phyloP scores from a whole-genome alignment of 1,140 invertebrate species.

The Meloidogyne floridensis region DNA sequence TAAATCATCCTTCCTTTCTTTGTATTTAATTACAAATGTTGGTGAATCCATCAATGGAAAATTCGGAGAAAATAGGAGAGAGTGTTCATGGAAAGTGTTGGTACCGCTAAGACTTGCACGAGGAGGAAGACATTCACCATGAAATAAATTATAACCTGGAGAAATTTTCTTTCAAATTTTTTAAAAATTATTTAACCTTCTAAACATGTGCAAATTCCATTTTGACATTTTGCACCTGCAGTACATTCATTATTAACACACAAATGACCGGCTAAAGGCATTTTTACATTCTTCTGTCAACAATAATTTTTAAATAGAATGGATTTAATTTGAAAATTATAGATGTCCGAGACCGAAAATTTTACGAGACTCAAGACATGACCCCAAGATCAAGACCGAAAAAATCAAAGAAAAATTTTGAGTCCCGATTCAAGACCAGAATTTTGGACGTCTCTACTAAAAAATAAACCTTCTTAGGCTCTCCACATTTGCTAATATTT shows the following conservation, averaged over 20 bases:
- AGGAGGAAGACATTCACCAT: conserved; percentile 40
- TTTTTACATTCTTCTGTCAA: conserved; percentile 52
- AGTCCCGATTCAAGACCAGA: no score
- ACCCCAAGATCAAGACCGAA: no score
- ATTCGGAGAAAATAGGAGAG: conserved; percentile 34
- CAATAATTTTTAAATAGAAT: conserved; percentile 37
- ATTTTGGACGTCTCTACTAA: no score
- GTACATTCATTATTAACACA: conserved; percentile 34
- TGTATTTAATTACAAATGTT: background rate
- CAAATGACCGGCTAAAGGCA: conserved; percentile 46
- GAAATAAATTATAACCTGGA: conserved; percentile 42
- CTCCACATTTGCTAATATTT: conserved; percentile 23
- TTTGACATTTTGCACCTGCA: conserved; percentile 3
- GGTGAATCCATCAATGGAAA: conserved; percentile 10
- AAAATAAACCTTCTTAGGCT: background rate
- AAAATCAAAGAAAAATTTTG: no score
- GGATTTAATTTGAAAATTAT: no score
- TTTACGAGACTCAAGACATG: no score
- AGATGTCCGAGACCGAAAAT: no score
- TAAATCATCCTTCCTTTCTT: background rate
- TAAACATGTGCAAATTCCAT: conserved; percentile 26
- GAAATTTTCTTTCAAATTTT: background rate
- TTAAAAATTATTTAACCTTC: conserved; percentile 10
- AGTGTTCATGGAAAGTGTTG: conserved; percentile 27
- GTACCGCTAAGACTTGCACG: conserved; percentile 9